phyloP scores from a whole-genome alignment of 2,113 vertebrate genomes.

The Vidua macroura region DNA sequence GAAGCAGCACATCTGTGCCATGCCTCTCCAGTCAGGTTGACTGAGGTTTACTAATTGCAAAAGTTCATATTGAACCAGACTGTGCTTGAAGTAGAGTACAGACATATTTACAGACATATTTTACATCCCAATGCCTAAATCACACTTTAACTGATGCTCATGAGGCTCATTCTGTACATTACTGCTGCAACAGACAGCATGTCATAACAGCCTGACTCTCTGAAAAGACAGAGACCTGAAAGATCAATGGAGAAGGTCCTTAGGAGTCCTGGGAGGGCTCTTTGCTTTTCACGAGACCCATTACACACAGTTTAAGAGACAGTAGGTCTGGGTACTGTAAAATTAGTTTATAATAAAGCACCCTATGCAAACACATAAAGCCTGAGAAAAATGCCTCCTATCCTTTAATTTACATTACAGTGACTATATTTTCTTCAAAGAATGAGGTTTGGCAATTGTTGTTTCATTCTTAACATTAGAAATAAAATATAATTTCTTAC shows the following conservation, averaged over 20 bases:
- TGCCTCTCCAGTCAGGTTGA: not conserved
- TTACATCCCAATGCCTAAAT: not conserved
- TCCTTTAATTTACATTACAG: not conserved
- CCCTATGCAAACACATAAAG: not conserved
- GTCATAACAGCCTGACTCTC: not conserved
- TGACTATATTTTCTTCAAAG: not conserved
- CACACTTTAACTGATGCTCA: not conserved
- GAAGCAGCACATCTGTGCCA: not conserved
- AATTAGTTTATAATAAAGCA: not conserved
- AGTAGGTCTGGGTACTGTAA: not conserved
- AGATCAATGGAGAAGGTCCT: not conserved
- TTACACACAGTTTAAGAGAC: not conserved
- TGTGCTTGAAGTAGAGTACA: not conserved
- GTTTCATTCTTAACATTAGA: not conserved
- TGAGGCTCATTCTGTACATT: not conserved
- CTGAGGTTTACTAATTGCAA: not conserved
- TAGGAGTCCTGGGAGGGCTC: not conserved
- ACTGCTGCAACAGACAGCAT: not conserved
- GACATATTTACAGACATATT: not conserved
- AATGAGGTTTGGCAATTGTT: not conserved
- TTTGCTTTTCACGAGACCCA: not conserved
- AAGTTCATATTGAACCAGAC: not conserved
- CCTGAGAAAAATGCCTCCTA: not conserved
- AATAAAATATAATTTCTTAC: not conserved
- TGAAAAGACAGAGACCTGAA: not conserved